Base-by-base conservation (phyloP, 2,113 vertebrate genomes). In the Alligator sinensis region DNA sequence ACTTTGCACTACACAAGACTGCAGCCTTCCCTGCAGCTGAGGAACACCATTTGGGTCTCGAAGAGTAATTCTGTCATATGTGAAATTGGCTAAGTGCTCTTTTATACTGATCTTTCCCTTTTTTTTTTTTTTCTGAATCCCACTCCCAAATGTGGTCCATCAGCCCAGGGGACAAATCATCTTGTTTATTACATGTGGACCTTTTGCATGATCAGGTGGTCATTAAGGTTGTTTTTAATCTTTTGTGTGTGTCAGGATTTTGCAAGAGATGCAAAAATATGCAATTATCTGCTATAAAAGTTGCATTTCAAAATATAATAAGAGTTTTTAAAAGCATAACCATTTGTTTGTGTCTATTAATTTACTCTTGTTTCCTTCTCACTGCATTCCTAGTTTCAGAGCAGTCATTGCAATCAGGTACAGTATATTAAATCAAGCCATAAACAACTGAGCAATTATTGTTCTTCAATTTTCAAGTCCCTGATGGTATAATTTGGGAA, bases 321-420 rank as follows among this genome's bases (percentile, higher is more conserved):
- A 96, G 93, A 86, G 77, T 22, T 66, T 58, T 21, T 38, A 87
- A 92, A 94, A 77, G 0, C 22, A 61, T 21, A 60, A 4, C 89
- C 62, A 55, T 47, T 90, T 78, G 27, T 66, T 87, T 96, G 63
- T 47, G 58, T 60, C 28, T 30, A 95, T 94, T 96, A 97, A 97
- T 93, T 87, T 96, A 58, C 96, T 96, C 96, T 97, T 97, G 90
- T 98, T 97, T 97, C 96, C 89, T 98, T 97, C 96, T 98, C 95
- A 96, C 97, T 98, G 98, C 98, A 97, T 98, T 98, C 98, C 11
- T 98, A 99, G 99, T 99, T 98, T 99, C 99, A 98, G 99, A 99
- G 97, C 99, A 99, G 94, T 98, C 99, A 86, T 99, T 99, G 86
- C 99, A 99, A 98, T 99, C 99, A 99, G 99, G 99, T 99, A 99